Percentiles rank a stretch among this genome's conserved stretches.
Conservation (phyloP, 2,888 invertebrate genomes). For the Ptychoptera contaminata region DNA sequence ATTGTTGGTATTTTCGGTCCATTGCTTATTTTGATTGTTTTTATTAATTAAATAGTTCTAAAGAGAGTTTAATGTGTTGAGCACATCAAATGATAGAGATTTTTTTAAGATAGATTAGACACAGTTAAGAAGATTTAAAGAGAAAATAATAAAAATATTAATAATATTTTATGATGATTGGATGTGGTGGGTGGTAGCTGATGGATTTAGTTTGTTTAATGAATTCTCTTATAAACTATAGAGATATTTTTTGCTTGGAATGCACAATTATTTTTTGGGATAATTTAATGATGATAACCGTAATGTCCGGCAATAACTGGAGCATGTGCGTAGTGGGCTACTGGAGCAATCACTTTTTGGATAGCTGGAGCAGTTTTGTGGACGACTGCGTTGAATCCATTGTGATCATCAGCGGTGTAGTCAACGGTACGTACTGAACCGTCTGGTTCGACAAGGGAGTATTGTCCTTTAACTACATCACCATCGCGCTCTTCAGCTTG, state of each 20-base stretch:
- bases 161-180: no score
- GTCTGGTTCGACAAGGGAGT: conserved; percentile 35
- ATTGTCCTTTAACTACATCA: conserved; percentile 54
- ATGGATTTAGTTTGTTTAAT: neutral
- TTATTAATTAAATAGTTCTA: no score
- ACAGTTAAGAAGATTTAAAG: no score
- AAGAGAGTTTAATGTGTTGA: no score
- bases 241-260: no score
- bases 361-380: conserved; percentile 46
- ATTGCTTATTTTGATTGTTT: no score
- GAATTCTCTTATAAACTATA: neutral
- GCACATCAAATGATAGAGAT: no score
- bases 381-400: conserved; percentile 54
- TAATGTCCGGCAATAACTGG: conserved; percentile 21
- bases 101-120: no score
- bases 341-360: conserved; percentile 23
- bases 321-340: conserved; percentile 30
- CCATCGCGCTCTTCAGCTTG: conserved; percentile 54
- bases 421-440: conserved; percentile 38
- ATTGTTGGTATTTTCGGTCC: no score
- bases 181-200: neutral
- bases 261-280: conserved; percentile 5
- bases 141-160: no score
- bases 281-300: conserved; percentile 19
- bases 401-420: conserved; percentile 53